Percentiles rank a stretch among this genome's conserved stretches.
phyloP scores from a whole-genome alignment of 2,113 vertebrate species.

The Trinectes maculatus region DNA sequence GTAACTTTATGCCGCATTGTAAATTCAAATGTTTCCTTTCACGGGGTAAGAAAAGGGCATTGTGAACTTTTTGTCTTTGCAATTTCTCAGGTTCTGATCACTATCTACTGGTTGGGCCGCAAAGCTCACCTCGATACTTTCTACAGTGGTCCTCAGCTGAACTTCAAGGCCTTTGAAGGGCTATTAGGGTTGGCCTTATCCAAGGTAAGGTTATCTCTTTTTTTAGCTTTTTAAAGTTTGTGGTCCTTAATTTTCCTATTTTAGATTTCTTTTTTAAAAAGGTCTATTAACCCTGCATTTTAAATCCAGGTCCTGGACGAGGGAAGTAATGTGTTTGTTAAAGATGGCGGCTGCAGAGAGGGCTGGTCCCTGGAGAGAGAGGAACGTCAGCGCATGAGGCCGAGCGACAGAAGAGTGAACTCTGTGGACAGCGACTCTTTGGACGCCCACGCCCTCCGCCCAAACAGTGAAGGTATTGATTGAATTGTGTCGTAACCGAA shows the following conservation, averaged over 20 bases:
- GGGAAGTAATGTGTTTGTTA: constrained; percentile 77
- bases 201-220: constrained; percentile 59
- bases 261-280: background rate
- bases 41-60: background rate
- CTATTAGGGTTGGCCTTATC: constrained; percentile 82
- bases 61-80: background rate
- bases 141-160: constrained; percentile 91
- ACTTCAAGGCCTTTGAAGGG: constrained; percentile 94
- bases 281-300: background rate
- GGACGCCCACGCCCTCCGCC: constrained; percentile 80
- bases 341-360: constrained; percentile 86
- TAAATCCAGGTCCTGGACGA: constrained; percentile 75
- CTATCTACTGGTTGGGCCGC: constrained; percentile 96
- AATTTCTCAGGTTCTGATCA: constrained; percentile 91
- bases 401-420: constrained; percentile 81
- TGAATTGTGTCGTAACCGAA: too few relatives aligned
- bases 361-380: constrained; percentile 84
- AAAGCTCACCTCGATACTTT: constrained; percentile 87
- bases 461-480: constrained; percentile 88
- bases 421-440: constrained; percentile 88
- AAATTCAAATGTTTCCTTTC: background rate
- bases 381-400: constrained; percentile 64
- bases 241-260: background rate
- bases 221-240: constrained; percentile 1
- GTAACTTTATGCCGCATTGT: too few relatives aligned